Percentiles rank a stretch among this genome's conserved stretches.
Conservation (phyloP, 1,140 invertebrate genomes). For the Watersipora subatra region DNA sequence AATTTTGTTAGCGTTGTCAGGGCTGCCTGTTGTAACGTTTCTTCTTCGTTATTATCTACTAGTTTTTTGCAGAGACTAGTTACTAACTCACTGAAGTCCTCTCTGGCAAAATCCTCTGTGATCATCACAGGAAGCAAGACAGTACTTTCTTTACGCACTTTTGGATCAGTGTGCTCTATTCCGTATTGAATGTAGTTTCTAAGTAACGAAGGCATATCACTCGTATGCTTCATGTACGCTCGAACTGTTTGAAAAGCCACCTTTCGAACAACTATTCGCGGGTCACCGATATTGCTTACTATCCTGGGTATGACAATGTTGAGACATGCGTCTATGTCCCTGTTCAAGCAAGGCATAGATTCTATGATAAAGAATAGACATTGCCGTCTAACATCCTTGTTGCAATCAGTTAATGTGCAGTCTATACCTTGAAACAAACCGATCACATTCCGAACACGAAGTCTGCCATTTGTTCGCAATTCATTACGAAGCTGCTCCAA, state of each 20-base stretch:
- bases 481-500: constrained; percentile 30
- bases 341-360: constrained; percentile 31
- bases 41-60: constrained; percentile 19
- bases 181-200: constrained; percentile 29
- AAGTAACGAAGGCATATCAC: constrained; percentile 23
- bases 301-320: constrained; percentile 27
- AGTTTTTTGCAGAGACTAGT: constrained; percentile 32
- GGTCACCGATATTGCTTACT: constrained; percentile 35
- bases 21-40: constrained; percentile 26
- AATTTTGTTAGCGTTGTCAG: constrained; percentile 32
- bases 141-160: constrained; percentile 29
- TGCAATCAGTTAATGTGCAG: constrained; percentile 24
- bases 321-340: constrained; percentile 35
- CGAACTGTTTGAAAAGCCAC: constrained; percentile 34
- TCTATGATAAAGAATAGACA: constrained; percentile 35
- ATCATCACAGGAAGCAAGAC: constrained; percentile 35
- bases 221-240: constrained; percentile 36
- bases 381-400: constrained; percentile 36
- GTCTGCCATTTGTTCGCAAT: constrained; percentile 27
- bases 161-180: constrained; percentile 28
- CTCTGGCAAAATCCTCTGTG: constrained; percentile 31
- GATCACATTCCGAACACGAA: constrained; percentile 30
- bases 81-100: constrained; percentile 30
- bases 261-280: constrained; percentile 29
- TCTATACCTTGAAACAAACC: constrained; percentile 32